Evolutionary conservation across 2,797 vertebrate genomes (phyloP).

Genomic region (Halcyon chelicuti): DNA sequence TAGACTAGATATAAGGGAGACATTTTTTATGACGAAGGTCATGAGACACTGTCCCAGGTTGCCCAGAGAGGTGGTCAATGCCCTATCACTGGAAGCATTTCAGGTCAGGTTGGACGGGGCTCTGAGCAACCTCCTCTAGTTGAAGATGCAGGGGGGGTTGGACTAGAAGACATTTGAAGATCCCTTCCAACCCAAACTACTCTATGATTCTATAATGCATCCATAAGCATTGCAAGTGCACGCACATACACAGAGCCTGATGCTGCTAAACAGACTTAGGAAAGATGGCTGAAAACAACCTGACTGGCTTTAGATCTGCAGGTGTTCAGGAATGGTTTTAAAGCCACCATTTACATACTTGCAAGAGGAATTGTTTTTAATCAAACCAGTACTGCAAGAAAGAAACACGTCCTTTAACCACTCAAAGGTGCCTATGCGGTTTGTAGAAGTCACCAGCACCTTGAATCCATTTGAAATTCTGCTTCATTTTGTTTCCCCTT

Average conservation of each 20-base stretch:
- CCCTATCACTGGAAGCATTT: background rate
- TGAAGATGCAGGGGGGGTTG: background rate
- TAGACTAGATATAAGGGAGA: background rate
- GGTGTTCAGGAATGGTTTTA: background rate
- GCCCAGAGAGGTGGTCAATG: background rate
- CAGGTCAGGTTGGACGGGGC: background rate
- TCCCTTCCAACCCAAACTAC: background rate
- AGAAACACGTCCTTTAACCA: slow-evolving; percentile 51
- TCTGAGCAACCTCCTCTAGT: background rate
- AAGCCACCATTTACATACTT: slow-evolving; percentile 54
- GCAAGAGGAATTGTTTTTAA: slow-evolving; percentile 35
- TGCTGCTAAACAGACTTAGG: background rate
- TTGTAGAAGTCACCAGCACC: slow-evolving; percentile 65
- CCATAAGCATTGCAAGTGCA: background rate
- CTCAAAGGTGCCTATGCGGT: slow-evolving; percentile 40
- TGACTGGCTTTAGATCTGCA: background rate
- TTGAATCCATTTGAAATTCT: slow-evolving; percentile 61
- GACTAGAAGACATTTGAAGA: background rate
- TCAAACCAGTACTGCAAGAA: slow-evolving; percentile 48
- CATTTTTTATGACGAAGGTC: background rate
- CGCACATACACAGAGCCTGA: background rate
- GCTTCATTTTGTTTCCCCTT: background rate
- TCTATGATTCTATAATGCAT: background rate
- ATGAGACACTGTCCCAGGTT: background rate
- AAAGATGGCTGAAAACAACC: background rate